A percentile compares a stretch with the other conserved stretches of the same genome.
Evolutionary conservation across 2,888 invertebrate species (phyloP).

Genomic region (Hofmannophila pseudospretella): DNA sequence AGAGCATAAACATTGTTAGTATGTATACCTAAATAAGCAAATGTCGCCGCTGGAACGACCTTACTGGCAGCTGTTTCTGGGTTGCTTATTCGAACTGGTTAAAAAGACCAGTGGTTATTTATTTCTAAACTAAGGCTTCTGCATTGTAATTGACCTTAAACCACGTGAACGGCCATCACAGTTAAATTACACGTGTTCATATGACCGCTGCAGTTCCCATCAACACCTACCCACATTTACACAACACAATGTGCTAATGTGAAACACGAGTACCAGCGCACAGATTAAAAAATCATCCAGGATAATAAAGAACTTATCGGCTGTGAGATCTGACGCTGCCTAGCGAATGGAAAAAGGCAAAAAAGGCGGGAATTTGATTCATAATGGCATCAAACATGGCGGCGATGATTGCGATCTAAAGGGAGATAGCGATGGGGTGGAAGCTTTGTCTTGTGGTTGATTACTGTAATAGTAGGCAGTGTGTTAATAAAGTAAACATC

Average conservation of each 20-base stretch:
- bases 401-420: slow-evolving; percentile 70
- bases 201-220: slow-evolving; percentile 10
- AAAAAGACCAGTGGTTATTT: no score
- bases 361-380: slow-evolving; percentile 73
- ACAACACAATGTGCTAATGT: slow-evolving; percentile 52
- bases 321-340: slow-evolving; percentile 67
- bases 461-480: slow-evolving; percentile 31
- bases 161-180: no score
- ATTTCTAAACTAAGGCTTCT: no score
- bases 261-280: slow-evolving; percentile 50
- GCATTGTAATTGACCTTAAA: no score
- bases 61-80: no score
- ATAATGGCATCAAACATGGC: slow-evolving; percentile 71
- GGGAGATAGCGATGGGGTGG: slow-evolving; percentile 64
- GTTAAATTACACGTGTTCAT: no score
- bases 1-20: no score
- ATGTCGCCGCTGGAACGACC: no score
- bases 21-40: no score
- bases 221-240: slow-evolving; percentile 8
- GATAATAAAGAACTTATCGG: slow-evolving; percentile 73
- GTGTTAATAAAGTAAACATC: slow-evolving; percentile 31
- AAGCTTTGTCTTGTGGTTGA: slow-evolving; percentile 60
- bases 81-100: no score
- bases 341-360: slow-evolving; percentile 61
- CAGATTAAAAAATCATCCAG: slow-evolving; percentile 74